Conservation (phyloP, 2,113 vertebrate species). For the Dasypus novemcinctus region DNA sequence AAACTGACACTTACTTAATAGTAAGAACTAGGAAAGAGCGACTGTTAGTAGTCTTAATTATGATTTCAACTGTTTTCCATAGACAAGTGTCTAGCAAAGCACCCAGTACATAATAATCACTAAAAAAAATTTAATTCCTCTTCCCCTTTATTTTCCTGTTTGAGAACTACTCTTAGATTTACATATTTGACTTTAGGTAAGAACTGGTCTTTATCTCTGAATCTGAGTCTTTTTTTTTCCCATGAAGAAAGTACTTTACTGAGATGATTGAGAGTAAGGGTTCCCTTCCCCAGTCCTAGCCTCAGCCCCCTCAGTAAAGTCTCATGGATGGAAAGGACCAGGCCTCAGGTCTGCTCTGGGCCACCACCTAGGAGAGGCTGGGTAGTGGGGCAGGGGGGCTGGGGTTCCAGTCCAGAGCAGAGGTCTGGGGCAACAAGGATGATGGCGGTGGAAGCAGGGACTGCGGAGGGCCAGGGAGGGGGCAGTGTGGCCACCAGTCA, state of each 20-base stretch:
- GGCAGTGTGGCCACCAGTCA: constrained; percentile 68
- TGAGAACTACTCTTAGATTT: constrained; percentile 4
- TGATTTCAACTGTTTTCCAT: not conserved
- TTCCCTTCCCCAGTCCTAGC: not conserved
- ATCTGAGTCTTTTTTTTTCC: too few species aligned
- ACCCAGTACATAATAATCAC: not conserved
- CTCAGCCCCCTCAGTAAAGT: constrained; percentile 80
- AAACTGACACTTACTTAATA: not conserved
- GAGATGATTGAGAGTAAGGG: not conserved
- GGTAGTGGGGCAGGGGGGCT: constrained; percentile 24
- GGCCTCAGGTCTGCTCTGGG: constrained; percentile 78
- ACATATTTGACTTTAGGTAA: not conserved
- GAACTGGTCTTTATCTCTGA: not conserved
- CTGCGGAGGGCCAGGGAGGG: not conserved
- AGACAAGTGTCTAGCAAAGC: not conserved
- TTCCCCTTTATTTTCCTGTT: not conserved
- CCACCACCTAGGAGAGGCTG: constrained; percentile 60
- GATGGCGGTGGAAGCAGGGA: constrained; percentile 56
- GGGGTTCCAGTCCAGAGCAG: too few species aligned
- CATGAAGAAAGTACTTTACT: constrained; percentile 65
- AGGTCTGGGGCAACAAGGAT: constrained; percentile 43
- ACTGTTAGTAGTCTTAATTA: not conserved
- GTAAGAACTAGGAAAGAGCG: not conserved
- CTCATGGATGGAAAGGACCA: constrained; percentile 90
- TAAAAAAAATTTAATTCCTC: not conserved